Base-by-base conservation (phyloP, 2,797 vertebrate genomes). In the Dromococcyx pavoninus region DNA sequence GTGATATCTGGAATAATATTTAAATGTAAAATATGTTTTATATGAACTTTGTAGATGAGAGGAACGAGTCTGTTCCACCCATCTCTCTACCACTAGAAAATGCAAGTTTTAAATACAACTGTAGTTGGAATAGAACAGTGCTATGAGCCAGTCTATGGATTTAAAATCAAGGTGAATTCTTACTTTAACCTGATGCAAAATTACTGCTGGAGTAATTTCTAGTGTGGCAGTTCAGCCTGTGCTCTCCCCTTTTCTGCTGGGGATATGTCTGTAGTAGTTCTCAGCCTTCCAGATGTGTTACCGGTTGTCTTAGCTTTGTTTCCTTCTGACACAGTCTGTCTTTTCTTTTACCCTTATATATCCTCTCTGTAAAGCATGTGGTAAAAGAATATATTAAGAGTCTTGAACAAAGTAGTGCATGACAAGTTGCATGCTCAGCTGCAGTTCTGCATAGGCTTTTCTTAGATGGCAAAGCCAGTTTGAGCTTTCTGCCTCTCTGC, bases 331-430 rank as follows among this genome's bases (percentile, higher is more conserved):
- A 5, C 18, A 11, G 18, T 56, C 18, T 90, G 27, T 62, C 46
- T 95, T 67, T 51, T 62, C 8, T 23, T 88, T 85, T 64, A 64
- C 21, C 9, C 10, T 91, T 88, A 17, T 41, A 0, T 71, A 10
- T 71, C 12, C 5, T 35, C 21, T 87, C 32, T 57, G 16, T 79
- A 77, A 44, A 39, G 33, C 11, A 9, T 9, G 6, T 60, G 7
- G 11, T 83, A 12, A 32, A 78, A 75, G 2, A 65, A 32, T 79
- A 7, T 44, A 1, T 56, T 74, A 28, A 54, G 46, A 48, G 5
- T 64, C 41, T 54, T 1, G 6, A 60, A 7, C 13, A n/a, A 32
- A 74, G 25, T 53, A 3, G 8, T 1, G 0, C 51, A 17, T 8
- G 53, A 37, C 46, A 60, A 78, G 18, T 24, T 9, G 5, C 1